Evolutionary conservation across 2,113 vertebrate genomes (phyloP), one percentile per base, ranked within the genome.

Genomic region (Edolisoma coerulescens): DNA sequence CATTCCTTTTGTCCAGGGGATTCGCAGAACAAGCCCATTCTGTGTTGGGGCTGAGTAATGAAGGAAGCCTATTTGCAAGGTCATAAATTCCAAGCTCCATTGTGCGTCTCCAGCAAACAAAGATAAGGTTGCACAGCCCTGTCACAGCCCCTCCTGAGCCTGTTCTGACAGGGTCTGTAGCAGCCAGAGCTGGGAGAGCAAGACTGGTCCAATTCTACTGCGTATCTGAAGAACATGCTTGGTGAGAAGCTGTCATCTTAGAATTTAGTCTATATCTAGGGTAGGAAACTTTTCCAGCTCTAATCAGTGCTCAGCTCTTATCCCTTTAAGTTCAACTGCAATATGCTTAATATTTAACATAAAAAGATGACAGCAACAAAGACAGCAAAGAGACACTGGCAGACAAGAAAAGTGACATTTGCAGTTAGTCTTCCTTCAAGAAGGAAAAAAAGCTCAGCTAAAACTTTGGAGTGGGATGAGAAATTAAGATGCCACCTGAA

Each of bases 1-100:
- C 18, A 11, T 7, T 90, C 33, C 71, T 88, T 90, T 65, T 41
- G 41, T 60, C 52, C 61, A 44, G 0, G 1, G 37, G 10, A 86
- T n/a, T 76, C 63, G 76, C 0, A 0, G 19, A 77, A 33, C 0
- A 1, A 91, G 39, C 16, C 39, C 28, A 18, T 26, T 69, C 59
- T 73, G 52, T 1, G 1, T 1, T 21, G 56, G 33, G 68, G 56
- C 23, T 47, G 45, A 61, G 10, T 54, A 65, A 70, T 10, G 47
- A 87, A 84, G 47, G 21, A 89, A 84, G 6, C 6, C 19, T 47
- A 26, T 75, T 16, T 82, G 54, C 30, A 84, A 39, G 26, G 64
- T 69, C 80, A 77, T 42, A 91, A 73, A 84, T 65, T 84, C 64
- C n/a, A 53, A 77, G 50, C 70, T 89, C 7, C 37, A 57, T 2